Evolutionary conservation across 2,113 vertebrate genomes (phyloP), one percentile per base, ranked within the genome.

Genomic region (Meleagris gallopavo): DNA sequence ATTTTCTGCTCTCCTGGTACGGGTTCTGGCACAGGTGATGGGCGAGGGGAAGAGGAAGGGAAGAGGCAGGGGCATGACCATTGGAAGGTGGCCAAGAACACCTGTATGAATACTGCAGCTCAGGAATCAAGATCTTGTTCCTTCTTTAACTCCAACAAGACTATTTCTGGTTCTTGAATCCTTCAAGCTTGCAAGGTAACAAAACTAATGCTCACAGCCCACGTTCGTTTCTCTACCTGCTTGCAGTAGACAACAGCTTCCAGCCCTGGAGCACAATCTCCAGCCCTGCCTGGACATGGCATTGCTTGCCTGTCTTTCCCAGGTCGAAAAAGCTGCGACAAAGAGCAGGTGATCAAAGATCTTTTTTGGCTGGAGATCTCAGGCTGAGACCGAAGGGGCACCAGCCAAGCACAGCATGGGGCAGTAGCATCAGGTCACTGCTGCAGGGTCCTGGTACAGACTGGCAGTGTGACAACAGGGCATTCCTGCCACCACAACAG

Each of bases 221-320:
- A 2, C 1, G 9, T 10, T 25, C 29, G 4, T 2, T 1, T 3
- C 27, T 60, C 61, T 52, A n/a, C 38, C 46, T 2, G 4, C 62
- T 41, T 15, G 32, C 60, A 34, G 27, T 8, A 22, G 60, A 2
- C 16, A 34, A 46, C 61, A 58, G 41, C 61, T 74, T 55, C 38
- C 65, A 58, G 72, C 6, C 36, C 45, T 5, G n/a, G 30, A 25
- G 17, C 58, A 82, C 50, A 11, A n/a, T 12, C 74, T 8, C 21
- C 78, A 71, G 30, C 40, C 54, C 65, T 62, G 55, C 50, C 4
- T 1, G 3, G 5, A 40, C 9, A 4, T 25, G 57, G 6, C 9
- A 5, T 12, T 11, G 20, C 52, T 67, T 4, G 1, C 25, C 70
- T 32, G 46, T 60, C 30, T 66, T 29, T 75, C 34, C 21, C 69